Evolutionary conservation across 2,888 invertebrate genomes (phyloP).

Genomic region (Eurytoma adleriae): DNA sequence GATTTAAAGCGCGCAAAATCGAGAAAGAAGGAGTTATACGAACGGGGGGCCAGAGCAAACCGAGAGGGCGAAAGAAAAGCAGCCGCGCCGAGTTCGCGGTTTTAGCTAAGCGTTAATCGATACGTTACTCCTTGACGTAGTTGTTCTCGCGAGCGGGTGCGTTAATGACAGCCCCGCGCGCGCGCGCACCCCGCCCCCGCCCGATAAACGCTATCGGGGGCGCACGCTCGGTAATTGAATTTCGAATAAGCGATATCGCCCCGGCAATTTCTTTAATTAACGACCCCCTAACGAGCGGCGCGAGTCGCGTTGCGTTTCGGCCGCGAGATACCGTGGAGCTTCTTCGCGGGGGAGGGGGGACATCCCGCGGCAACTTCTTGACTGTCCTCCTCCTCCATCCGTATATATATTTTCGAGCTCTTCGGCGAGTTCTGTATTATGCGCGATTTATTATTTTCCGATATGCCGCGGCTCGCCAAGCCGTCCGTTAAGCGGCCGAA

Average conservation of each 20-base stretch:
- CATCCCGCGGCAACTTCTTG: too few relatives aligned
- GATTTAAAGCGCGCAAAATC: slow-evolving; percentile 6
- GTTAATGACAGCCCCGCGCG: slow-evolving; percentile 53
- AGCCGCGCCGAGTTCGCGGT: slow-evolving; percentile 21
- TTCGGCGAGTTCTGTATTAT: slow-evolving; percentile 9
- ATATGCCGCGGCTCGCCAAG: neutral
- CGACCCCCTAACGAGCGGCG: slow-evolving; percentile 39
- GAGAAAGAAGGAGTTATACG: neutral
- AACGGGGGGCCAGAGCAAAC: too few relatives aligned
- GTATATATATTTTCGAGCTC: neutral
- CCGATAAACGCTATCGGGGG: slow-evolving; percentile 52
- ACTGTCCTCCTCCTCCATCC: too few relatives aligned
- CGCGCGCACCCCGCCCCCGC: neutral
- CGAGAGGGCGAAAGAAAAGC: neutral
- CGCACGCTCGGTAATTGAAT: slow-evolving; percentile 62
- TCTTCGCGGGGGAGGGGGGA: too few relatives aligned
- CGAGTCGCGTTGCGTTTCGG: slow-evolving; percentile 29
- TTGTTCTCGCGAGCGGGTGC: slow-evolving; percentile 49
- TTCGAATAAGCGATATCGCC: slow-evolving; percentile 57
- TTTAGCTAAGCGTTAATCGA: slow-evolving; percentile 64
- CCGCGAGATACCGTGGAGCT: too few relatives aligned
- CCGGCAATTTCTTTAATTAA: slow-evolving; percentile 49
- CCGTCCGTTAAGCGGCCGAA: neutral
- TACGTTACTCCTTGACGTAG: slow-evolving; percentile 59
- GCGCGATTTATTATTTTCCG: slow-evolving; percentile 31